These are phyloP conservation scores for Drusus annulatus DNA, from an alignment of 1,140 invertebrate species.

Conservation along the genomic window DNA sequence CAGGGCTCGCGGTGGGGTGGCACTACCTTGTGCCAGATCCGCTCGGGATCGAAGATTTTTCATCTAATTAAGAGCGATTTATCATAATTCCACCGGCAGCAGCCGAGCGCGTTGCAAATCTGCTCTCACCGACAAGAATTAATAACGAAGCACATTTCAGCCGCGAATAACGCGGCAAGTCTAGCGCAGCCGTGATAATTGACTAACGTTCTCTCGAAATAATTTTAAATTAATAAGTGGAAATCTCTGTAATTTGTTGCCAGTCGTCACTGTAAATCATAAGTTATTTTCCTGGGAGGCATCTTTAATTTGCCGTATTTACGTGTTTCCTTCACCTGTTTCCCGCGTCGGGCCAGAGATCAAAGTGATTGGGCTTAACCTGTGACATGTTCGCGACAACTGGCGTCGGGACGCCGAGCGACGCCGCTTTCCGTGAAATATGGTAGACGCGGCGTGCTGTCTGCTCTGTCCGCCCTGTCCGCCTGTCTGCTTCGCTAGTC, in stretches of 20 bases:
- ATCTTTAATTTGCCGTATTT: slow-evolving; percentile 38
- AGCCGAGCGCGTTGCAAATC: slow-evolving; percentile 27
- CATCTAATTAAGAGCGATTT: slow-evolving; percentile 50
- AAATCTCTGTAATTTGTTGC: slow-evolving; percentile 42
- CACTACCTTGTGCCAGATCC: slow-evolving; percentile 16
- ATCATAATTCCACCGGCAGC: slow-evolving; percentile 48
- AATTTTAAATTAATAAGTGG: slow-evolving; percentile 36
- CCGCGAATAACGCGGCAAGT: slow-evolving; percentile 2
- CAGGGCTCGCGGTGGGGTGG: background rate
- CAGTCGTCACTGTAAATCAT: slow-evolving; percentile 44
- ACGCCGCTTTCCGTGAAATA: slow-evolving; percentile 36
- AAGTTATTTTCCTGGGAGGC: slow-evolving; percentile 28
- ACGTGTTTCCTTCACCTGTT: slow-evolving; percentile 42
- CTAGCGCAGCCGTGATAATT: slow-evolving; percentile 39
- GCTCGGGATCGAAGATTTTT: slow-evolving; percentile 45
- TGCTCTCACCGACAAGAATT: slow-evolving; percentile 1
- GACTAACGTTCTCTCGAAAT: slow-evolving; percentile 40
- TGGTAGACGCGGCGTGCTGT: slow-evolving; percentile 31
- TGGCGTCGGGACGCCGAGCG: slow-evolving; percentile 26
- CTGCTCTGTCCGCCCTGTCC: background rate
- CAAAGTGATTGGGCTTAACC: slow-evolving; percentile 37
- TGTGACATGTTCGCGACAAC: slow-evolving; percentile 47
- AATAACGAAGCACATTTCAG: slow-evolving; percentile 10
- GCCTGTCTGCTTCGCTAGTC: background rate
- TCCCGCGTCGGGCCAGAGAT: slow-evolving; percentile 26